These are phyloP conservation scores for Cassiopea xamachana DNA, from an alignment of 30 jellyfish, hydroid and myxozoan species.

Conservation along the genomic window DNA sequence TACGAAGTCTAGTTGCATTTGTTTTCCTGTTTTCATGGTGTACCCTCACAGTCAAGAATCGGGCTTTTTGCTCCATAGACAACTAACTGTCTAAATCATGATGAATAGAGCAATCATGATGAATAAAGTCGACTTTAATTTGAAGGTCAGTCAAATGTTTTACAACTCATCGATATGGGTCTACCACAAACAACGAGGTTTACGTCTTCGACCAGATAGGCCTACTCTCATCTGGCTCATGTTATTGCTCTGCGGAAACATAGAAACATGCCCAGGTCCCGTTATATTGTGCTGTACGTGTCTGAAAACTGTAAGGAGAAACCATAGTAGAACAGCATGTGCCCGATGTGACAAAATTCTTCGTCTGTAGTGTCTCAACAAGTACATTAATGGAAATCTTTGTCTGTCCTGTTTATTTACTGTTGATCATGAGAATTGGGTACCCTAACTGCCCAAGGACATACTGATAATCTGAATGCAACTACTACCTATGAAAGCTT, in stretches of 20 bases:
- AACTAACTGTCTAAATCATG: too few species aligned
- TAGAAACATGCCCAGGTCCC: constrained; percentile 63
- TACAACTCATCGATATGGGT: constrained; percentile 44
- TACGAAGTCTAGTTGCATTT: too few species aligned
- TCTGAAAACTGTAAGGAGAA: constrained; percentile 9
- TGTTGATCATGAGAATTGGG: constrained; percentile 41
- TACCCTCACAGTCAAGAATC: too few species aligned
- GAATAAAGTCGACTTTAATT: too few species aligned
- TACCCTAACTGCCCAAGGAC: constrained; percentile 36
- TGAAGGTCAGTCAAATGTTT: neutral
- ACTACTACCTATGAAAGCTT: neutral
- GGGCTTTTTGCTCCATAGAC: too few species aligned
- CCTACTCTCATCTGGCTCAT: constrained; percentile 57
- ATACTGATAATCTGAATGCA: neutral
- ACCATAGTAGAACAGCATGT: constrained; percentile 38
- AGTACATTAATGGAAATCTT: constrained; percentile 41
- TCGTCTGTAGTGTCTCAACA: constrained; percentile 47
- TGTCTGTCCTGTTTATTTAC: constrained; percentile 24
- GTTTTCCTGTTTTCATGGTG: too few species aligned
- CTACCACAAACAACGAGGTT: constrained; percentile 50
- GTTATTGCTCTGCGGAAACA: constrained; percentile 36
- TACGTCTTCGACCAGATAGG: neutral
- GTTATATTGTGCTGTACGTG: neutral
- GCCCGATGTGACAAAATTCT: constrained; percentile 39
- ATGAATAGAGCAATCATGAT: too few species aligned